A percentile compares a stretch with the other conserved stretches of the same genome.
Conservation (phyloP, 2,888 invertebrate genomes). For the Andricus quercusramuli region DNA sequence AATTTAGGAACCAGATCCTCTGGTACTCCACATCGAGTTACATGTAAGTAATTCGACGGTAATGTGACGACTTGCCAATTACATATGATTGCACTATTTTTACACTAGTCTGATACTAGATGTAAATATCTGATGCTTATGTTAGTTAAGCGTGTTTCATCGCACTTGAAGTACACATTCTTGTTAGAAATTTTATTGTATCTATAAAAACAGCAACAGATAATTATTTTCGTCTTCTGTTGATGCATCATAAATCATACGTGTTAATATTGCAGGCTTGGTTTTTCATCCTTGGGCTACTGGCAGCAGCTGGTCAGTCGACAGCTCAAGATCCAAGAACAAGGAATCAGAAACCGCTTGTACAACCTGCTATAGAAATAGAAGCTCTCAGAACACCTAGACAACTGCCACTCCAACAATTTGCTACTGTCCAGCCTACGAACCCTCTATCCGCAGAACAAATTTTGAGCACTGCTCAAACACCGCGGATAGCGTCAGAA, state of each 20-base stretch:
- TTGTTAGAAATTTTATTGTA: neutral
- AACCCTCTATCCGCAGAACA: conserved; percentile 44
- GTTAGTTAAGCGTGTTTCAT: neutral
- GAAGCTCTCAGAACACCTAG: conserved; percentile 55
- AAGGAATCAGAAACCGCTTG: conserved; percentile 55
- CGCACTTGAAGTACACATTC: neutral
- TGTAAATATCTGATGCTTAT: too few species aligned
- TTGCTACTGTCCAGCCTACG: conserved; percentile 47
- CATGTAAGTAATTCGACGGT: conserved; percentile 14
- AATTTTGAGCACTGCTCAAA: conserved; percentile 48
- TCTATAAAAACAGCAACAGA: neutral
- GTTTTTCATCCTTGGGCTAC: conserved; percentile 63
- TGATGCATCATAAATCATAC: neutral
- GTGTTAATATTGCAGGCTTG: conserved; percentile 61
- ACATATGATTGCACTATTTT: neutral
- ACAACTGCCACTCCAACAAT: conserved; percentile 54
- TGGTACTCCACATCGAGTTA: neutral
- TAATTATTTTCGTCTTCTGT: neutral
- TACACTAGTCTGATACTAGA: neutral
- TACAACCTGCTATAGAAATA: conserved; percentile 44
- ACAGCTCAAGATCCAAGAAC: conserved; percentile 64
- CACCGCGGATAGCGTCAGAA: conserved; percentile 49
- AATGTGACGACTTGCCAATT: neutral
- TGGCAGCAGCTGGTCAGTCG: conserved; percentile 58
- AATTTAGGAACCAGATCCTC: neutral